These are phyloP conservation scores for Eledona agricola DNA, from an alignment of 2,888 invertebrate species.

Conservation along the genomic window DNA sequence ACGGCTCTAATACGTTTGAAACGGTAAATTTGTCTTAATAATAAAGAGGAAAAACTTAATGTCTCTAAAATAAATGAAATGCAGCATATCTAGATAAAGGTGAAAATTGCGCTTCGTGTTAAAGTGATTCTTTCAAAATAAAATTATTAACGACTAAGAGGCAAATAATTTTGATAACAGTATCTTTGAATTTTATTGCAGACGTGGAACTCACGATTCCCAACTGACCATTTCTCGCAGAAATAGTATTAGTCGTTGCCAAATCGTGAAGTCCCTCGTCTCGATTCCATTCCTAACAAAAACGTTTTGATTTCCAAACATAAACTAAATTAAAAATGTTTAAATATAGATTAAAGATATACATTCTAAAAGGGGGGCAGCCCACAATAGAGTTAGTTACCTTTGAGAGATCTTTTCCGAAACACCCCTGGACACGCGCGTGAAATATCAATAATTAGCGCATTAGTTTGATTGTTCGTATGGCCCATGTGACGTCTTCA, in stretches of 20 bases:
- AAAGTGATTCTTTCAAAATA: conserved; percentile 56
- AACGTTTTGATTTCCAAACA: conserved; percentile 41
- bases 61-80: conserved; percentile 49
- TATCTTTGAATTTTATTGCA: conserved; percentile 27
- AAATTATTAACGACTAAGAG: conserved; percentile 54
- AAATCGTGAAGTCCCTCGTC: conserved; percentile 56
- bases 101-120: conserved; percentile 61
- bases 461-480: conserved; percentile 55
- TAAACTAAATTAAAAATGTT: conserved; percentile 50
- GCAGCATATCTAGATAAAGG: conserved; percentile 64
- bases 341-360: conserved; percentile 55
- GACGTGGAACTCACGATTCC: conserved; percentile 24
- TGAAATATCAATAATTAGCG: conserved; percentile 64
- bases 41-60: conserved; percentile 43
- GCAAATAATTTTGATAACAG: conserved; percentile 44
- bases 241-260: conserved; percentile 5
- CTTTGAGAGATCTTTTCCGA: conserved; percentile 97
- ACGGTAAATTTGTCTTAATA: conserved; percentile 40
- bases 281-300: conserved; percentile 44
- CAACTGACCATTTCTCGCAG: conserved; percentile 1
- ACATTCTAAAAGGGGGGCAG: conserved; percentile 64
- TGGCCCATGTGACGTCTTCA: conserved; percentile 38
- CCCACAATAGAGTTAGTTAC: conserved; percentile 74
- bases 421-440: conserved; percentile 83
- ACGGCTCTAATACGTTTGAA: conserved; percentile 29